Evolutionary conservation across 2,797 vertebrate species (phyloP).

Genomic region (Garrulus glandarius): DNA sequence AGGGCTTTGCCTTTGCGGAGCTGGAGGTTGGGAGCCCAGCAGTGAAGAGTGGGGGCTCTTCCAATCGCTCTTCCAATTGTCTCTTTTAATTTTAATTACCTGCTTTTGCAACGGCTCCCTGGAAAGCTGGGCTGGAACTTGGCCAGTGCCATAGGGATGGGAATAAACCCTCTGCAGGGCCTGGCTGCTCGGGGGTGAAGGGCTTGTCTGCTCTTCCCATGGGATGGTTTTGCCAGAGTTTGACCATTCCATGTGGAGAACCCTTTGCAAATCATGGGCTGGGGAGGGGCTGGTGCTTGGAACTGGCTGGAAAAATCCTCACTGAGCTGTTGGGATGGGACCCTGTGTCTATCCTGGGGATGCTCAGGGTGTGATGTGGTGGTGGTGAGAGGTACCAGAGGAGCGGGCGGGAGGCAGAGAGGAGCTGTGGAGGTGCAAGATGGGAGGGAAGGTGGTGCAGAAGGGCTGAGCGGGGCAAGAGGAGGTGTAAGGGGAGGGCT

Average conservation of each 20-base stretch:
- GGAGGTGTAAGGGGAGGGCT: background rate
- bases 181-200: fast-evolving
- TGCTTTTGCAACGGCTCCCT: background rate
- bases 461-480: background rate
- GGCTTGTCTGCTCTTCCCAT: background rate
- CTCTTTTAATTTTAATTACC: constrained; percentile 41
- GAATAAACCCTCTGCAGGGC: background rate
- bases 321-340: fast-evolving
- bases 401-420: background rate
- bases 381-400: background rate
- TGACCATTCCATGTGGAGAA: fast-evolving
- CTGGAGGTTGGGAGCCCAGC: background rate
- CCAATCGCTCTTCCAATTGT: background rate
- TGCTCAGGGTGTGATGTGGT: background rate
- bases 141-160: background rate
- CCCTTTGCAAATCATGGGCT: background rate
- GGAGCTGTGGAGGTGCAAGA: fast-evolving
- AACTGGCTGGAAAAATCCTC: background rate
- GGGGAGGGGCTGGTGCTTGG: background rate
- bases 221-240: background rate
- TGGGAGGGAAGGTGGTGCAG: background rate
- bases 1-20: background rate
- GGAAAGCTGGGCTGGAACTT: background rate
- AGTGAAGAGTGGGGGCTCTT: background rate
- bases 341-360: fast-evolving